These are phyloP conservation scores for Theocolax elegans DNA, from an alignment of 1,140 invertebrate species.

Conservation along the genomic window DNA sequence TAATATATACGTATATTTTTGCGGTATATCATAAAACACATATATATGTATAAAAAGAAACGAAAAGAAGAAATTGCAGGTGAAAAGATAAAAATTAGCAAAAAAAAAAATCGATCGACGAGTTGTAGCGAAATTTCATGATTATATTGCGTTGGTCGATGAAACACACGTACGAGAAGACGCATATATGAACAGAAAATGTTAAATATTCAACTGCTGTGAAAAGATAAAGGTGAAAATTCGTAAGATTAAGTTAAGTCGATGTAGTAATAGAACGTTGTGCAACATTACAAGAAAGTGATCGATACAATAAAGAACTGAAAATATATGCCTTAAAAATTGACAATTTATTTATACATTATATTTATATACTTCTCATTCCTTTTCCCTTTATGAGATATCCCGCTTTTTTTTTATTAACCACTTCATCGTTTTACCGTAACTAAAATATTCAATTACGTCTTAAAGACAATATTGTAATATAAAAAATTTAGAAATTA, in stretches of 20 bases:
- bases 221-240: not conserved
- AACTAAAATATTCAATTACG: no score
- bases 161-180: not conserved
- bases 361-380: no score
- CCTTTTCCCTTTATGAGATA: no score
- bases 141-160: conserved; percentile 14
- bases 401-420: no score
- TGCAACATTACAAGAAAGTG: conserved; percentile 39
- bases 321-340: conserved; percentile 35
- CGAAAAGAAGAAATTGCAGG: not conserved
- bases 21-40: not conserved
- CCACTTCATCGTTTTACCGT: no score
- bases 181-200: not conserved
- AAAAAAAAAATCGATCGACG: conserved; percentile 2
- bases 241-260: conserved; percentile 26
- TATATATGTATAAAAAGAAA: no score
- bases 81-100: not conserved
- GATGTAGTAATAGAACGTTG: conserved; percentile 22
- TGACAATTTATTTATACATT: not conserved
- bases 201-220: conserved; percentile 26
- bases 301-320: conserved; percentile 44
- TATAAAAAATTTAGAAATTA: no score
- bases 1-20: conserved; percentile 13
- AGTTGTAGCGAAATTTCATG: conserved; percentile 13
- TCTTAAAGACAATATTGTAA: no score